These are phyloP conservation scores for Muschampia plurimacula DNA, from an alignment of 2,888 invertebrate genomes.

Conservation along the genomic window DNA sequence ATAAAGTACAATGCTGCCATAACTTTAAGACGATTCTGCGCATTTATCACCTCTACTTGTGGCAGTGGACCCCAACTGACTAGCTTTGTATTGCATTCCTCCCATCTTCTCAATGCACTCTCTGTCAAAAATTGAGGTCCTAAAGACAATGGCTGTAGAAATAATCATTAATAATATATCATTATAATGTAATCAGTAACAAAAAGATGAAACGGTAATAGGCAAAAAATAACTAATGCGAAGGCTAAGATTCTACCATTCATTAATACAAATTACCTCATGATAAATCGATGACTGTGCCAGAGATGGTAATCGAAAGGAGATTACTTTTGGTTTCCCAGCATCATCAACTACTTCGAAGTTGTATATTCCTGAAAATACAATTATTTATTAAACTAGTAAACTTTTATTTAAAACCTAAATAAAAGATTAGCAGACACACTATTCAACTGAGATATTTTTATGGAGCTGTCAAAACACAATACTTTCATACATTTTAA, in stretches of 20 bases:
- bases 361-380: slow-evolving; percentile 90
- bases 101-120: slow-evolving; percentile 93
- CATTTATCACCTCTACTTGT: slow-evolving; percentile 95
- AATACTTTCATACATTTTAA: neutral
- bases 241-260: slow-evolving; percentile 6
- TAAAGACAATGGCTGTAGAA: slow-evolving; percentile 88
- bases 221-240: neutral
- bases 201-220: neutral
- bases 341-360: slow-evolving; percentile 93
- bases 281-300: slow-evolving; percentile 97
- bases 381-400: neutral
- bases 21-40: slow-evolving; percentile 96
- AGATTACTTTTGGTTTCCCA: slow-evolving; percentile 93
- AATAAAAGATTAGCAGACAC: neutral
- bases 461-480: no score
- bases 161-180: no score
- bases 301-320: slow-evolving; percentile 95
- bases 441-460: no score
- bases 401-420: no score
- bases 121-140: slow-evolving; percentile 93
- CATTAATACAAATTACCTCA: slow-evolving; percentile 86
- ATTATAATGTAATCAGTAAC: slow-evolving; percentile 4
- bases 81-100: slow-evolving; percentile 94
- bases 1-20: slow-evolving; percentile 95
- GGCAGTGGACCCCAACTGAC: slow-evolving; percentile 96